Evolutionary conservation across 2,888 invertebrate genomes (phyloP).

Genomic region (Chloroclysta siterata): DNA sequence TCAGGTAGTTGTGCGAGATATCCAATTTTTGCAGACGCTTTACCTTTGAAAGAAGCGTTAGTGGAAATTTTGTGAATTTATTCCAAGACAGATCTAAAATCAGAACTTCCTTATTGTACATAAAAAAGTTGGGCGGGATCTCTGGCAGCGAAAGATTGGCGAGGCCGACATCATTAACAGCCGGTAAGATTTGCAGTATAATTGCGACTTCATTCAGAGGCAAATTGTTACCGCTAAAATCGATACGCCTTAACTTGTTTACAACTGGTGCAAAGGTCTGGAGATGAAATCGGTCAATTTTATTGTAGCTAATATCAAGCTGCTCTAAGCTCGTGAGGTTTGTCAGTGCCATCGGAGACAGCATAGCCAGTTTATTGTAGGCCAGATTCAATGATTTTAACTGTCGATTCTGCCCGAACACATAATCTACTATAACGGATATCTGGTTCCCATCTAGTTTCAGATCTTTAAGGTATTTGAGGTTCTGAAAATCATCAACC

Average conservation of each 20-base stretch:
- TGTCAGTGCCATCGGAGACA: constrained; percentile 89
- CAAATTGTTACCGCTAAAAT: constrained; percentile 89
- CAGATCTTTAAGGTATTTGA: constrained; percentile 87
- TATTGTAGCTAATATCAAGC: constrained; percentile 91
- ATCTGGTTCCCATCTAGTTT: constrained; percentile 91
- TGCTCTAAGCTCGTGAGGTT: constrained; percentile 88
- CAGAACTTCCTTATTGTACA: constrained; percentile 85
- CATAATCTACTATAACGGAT: constrained; percentile 89
- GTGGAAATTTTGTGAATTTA: constrained; percentile 85
- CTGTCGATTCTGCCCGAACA: constrained; percentile 86
- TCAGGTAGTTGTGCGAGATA: constrained; percentile 89
- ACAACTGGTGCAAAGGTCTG: constrained; percentile 86
- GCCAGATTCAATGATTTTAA: constrained; percentile 86
- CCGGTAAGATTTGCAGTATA: constrained; percentile 84
- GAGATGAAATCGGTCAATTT: constrained; percentile 88
- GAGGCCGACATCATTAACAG: constrained; percentile 84
- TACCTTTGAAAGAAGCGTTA: constrained; percentile 83
- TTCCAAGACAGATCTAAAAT: constrained; percentile 91
- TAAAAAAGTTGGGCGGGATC: constrained; percentile 85
- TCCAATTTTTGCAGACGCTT: constrained; percentile 87
- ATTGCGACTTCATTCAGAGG: constrained; percentile 83
- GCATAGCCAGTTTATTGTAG: constrained; percentile 89
- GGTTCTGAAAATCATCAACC: constrained; percentile 89
- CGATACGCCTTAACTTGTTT: constrained; percentile 86
- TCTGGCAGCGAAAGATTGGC: constrained; percentile 85